Base-by-base conservation (phyloP, 2,888 invertebrate species). In the Gastrophysa polygoni region DNA sequence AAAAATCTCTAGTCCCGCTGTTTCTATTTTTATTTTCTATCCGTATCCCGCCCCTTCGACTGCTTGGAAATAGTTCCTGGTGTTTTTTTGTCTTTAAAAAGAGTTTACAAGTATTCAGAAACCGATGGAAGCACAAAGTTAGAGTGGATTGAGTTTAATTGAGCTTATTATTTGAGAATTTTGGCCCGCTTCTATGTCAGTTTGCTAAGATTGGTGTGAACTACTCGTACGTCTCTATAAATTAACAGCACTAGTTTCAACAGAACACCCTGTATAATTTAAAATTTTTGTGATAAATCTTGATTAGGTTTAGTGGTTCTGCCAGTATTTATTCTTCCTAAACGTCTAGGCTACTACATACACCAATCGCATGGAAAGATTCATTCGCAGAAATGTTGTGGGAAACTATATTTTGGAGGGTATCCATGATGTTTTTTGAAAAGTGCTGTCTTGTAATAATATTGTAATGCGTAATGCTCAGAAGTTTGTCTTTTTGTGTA, bases 1-100 rank as follows among this genome's bases (percentile, higher is more conserved):
- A 78, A 85, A 86, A 86, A 85, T 86, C 86, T 87, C 87, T 88
- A 88, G 88, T 88, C 87, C 86, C 85, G 85, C 85, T 85, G 85
- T 85, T 76, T 77, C 72, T 77, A 76, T 77, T 76, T 75, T 77
- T 77, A 67, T 62, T 64, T 62, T 64, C 38, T 48, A 59, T 62
- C 60, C 61, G 60, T 57, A 46, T 59, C 61, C 59, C 56, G 56
- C 55, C 49, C 56, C 34, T 20, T 17, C 38, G n/a, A 49, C 48
- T 34, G 57, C 59, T 63, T 59, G 44, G 46, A 48, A 48, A 63
- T 51, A 55, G 56, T 57, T 55, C 49, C 60, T 38, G 14, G 55
- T 50, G 49, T 51, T 62, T 58, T 21, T 48, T 50, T 50, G 11
- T 11, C 14, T 38, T 38, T 7, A 7, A n/a, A n/a, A n/a, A 38